These are phyloP conservation scores for Electrophaes corylata DNA, from an alignment of 2,888 invertebrate genomes.

Conservation along the genomic window DNA sequence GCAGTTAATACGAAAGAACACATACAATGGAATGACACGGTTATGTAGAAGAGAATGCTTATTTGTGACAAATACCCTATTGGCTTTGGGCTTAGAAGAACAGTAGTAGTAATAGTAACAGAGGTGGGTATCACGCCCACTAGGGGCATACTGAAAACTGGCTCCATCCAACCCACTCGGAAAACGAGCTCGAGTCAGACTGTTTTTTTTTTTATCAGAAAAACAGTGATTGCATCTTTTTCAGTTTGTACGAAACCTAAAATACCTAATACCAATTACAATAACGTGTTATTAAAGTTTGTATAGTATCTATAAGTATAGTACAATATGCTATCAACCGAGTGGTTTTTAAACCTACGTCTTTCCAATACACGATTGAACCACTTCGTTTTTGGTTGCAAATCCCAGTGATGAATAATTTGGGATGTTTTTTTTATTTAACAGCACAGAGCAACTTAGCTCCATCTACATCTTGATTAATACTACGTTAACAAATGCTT, in stretches of 20 bases:
- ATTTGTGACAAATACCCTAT: conserved; percentile 49
- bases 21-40: conserved; percentile 68
- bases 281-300: background rate
- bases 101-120: background rate
- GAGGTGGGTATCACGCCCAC: too few relatives aligned
- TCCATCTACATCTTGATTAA: conserved; percentile 8
- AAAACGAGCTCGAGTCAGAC: too few relatives aligned
- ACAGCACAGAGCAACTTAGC: background rate
- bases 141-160: too few relatives aligned
- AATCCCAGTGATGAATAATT: background rate
- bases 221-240: background rate
- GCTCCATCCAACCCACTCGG: too few relatives aligned
- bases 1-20: conserved; percentile 49
- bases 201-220: too few relatives aligned
- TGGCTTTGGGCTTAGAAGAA: conserved; percentile 15
- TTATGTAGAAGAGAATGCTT: conserved; percentile 47
- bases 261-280: conserved; percentile 6
- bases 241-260: background rate
- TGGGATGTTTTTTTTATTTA: too few relatives aligned
- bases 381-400: too few relatives aligned
- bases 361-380: background rate
- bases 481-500: conserved; percentile 38
- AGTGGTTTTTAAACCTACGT: background rate
- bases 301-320: background rate
- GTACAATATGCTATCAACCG: background rate